Evolutionary conservation across 30 jellyfish, hydroid and myxozoan genomes (phyloP).

Genomic region (Phacellophora camtschatica): DNA sequence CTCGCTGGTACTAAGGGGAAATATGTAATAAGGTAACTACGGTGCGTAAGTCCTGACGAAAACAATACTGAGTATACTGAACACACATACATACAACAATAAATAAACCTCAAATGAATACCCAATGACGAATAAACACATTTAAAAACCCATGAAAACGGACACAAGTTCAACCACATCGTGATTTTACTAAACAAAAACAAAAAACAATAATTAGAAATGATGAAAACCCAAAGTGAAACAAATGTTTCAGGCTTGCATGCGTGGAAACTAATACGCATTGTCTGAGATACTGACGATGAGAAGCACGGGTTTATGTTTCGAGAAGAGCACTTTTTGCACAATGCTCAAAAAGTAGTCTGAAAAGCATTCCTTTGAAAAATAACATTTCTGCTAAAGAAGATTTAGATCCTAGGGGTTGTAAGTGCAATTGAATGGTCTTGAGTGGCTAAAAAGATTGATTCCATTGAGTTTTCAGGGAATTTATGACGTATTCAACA

Average conservation of each 20-base stretch:
- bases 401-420: too few relatives aligned
- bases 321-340: not conserved
- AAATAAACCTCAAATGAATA: not conserved
- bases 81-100: not conserved
- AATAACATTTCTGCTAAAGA: too few relatives aligned
- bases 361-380: not conserved
- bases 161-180: not conserved
- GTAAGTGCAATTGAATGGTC: not conserved
- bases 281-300: not conserved
- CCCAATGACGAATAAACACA: not conserved
- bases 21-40: not conserved
- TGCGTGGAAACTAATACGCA: not conserved
- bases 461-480: too few relatives aligned
- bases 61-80: not conserved
- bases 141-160: not conserved
- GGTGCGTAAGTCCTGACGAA: conserved; percentile 1
- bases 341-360: not conserved
- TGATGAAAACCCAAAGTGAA: not conserved
- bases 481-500: too few relatives aligned
- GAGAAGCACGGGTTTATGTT: not conserved
- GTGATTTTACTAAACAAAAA: not conserved
- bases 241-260: conserved; percentile 10
- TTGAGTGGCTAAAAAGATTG: not conserved
- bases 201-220: not conserved
- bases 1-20: conserved; percentile 15